phyloP scores from a whole-genome alignment of 2,888 invertebrate genomes.

The Leptarthrus brevirostris region DNA sequence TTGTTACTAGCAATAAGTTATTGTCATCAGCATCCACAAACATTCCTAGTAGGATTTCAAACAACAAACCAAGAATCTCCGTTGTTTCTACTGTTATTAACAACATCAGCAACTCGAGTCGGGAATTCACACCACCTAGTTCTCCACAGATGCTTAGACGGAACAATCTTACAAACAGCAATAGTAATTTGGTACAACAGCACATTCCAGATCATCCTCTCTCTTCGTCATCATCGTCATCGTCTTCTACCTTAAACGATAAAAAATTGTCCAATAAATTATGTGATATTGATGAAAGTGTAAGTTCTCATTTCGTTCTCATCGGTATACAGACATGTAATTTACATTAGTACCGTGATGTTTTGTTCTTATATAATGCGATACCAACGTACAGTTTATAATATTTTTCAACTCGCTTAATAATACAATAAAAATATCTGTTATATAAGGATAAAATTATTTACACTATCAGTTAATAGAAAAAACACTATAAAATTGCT shows the following conservation, averaged over 20 bases:
- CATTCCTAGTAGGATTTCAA: constrained; percentile 12
- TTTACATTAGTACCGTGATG: constrained; percentile 18
- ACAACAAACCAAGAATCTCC: constrained; percentile 7
- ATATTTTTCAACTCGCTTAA: too few species aligned
- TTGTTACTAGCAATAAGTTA: constrained; percentile 37
- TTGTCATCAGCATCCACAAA: constrained; percentile 30
- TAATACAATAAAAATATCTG: not conserved
- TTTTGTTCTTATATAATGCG: constrained; percentile 28
- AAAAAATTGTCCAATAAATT: constrained; percentile 59
- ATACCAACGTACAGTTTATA: not conserved
- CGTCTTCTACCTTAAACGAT: constrained; percentile 56
- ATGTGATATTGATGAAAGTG: constrained; percentile 55
- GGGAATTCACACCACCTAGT: constrained; percentile 49
- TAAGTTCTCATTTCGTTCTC: constrained; percentile 50
- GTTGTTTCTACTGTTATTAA: constrained; percentile 10
- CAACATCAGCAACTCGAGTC: constrained; percentile 37
- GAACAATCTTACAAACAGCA: constrained; percentile 35
- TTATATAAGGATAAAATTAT: constrained; percentile 38
- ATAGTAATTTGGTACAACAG: constrained; percentile 53
- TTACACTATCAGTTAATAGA: not conserved
- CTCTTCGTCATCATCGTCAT: constrained; percentile 43
- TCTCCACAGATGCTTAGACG: constrained; percentile 51
- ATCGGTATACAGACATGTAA: constrained; percentile 28
- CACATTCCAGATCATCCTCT: constrained; percentile 20
- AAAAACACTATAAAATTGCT: not conserved